These are phyloP conservation scores for Atrichornis clamosus DNA, from an alignment of 2,113 vertebrate species.

Conservation along the genomic window DNA sequence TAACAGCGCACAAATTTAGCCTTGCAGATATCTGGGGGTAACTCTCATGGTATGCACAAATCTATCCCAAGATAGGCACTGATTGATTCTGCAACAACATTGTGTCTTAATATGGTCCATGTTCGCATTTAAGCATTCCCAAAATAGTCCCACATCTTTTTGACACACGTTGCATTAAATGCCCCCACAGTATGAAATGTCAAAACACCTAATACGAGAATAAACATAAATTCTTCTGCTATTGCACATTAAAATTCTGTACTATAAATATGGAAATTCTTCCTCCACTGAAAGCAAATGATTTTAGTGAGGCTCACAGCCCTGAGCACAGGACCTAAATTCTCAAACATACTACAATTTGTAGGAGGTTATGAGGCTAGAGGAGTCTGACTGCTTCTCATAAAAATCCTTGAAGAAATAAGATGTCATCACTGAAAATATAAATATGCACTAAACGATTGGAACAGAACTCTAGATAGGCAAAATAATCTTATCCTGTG, in stretches of 20 bases:
- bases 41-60: not conserved
- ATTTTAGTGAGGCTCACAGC: not conserved
- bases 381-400: not conserved
- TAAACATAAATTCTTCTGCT: not conserved
- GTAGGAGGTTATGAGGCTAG: not conserved
- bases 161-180: not conserved
- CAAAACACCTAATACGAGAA: not conserved
- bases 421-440: not conserved
- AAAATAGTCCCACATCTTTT: not conserved
- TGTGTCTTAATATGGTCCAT: not conserved
- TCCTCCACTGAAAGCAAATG: not conserved
- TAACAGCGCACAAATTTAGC: not conserved
- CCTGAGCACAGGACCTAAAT: not conserved
- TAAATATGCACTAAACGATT: not conserved
- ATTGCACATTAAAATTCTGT: not conserved
- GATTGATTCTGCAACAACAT: not conserved
- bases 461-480: not conserved
- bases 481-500: slow-evolving; percentile 27
- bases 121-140: not conserved
- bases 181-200: not conserved
- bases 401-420: slow-evolving; percentile 36
- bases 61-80: not conserved
- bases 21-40: not conserved
- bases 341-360: not conserved
- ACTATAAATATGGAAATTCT: not conserved